Percentiles rank a stretch among this genome's conserved stretches.
Conservation (phyloP, 2,888 invertebrate species). For the Drosophila siamana region DNA sequence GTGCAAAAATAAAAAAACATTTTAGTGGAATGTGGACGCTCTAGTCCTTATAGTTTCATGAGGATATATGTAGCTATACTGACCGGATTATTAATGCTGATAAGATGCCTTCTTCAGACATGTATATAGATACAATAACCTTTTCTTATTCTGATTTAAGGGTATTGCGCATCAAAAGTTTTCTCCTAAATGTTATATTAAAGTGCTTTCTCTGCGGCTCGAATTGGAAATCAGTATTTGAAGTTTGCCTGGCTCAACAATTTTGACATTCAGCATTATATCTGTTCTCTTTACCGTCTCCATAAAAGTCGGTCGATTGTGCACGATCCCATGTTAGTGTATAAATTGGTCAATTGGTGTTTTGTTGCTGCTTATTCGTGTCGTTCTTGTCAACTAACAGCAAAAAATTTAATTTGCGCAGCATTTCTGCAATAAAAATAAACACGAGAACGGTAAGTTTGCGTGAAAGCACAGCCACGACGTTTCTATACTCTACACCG, state of each 20-base stretch:
- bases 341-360: conserved; percentile 31
- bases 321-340: conserved; percentile 24
- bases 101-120: too few species aligned
- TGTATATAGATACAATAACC: too few species aligned
- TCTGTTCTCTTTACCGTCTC: background rate
- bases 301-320: conserved; percentile 20
- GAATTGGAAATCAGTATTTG: conserved; percentile 13
- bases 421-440: conserved; percentile 47
- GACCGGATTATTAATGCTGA: too few species aligned
- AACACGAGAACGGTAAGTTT: conserved; percentile 11
- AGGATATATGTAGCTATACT: too few species aligned
- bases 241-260: conserved; percentile 3
- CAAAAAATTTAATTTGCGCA: conserved; percentile 54
- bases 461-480: background rate
- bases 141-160: too few species aligned
- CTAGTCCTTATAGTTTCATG: too few species aligned
- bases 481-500: conserved; percentile 15
- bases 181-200: background rate
- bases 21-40: too few species aligned
- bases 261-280: background rate
- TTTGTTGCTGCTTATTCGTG: background rate
- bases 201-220: background rate
- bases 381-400: conserved; percentile 28
- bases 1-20: too few species aligned
- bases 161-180: background rate